Evolutionary conservation across 2,113 vertebrate species (phyloP).

Genomic region (Ptilorrhoa leucosticta): DNA sequence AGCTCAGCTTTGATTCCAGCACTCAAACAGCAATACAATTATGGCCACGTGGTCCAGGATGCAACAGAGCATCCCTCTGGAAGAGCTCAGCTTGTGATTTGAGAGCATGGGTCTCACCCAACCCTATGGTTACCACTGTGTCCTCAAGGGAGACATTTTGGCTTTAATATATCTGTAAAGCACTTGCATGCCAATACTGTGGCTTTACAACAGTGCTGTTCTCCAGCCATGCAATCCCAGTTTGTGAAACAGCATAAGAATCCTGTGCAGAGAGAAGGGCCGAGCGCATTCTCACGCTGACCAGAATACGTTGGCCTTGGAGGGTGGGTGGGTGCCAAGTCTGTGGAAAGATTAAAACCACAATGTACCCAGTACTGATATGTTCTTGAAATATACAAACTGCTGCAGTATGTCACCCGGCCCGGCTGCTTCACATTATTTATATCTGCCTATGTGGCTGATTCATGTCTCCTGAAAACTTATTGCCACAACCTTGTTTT

Average conservation of each 20-base stretch:
- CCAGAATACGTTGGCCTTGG: background rate
- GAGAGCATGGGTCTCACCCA: background rate
- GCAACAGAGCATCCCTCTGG: background rate
- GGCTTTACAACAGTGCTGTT: background rate
- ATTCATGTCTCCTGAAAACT: conserved; percentile 38
- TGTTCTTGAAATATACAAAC: background rate
- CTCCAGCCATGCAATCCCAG: background rate
- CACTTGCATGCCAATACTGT: background rate
- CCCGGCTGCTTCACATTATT: background rate
- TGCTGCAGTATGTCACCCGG: background rate
- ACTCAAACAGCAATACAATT: background rate
- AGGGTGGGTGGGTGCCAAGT: background rate
- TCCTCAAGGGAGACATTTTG: background rate
- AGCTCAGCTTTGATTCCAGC: background rate
- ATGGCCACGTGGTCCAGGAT: background rate
- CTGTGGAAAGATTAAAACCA: background rate
- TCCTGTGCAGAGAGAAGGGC: background rate
- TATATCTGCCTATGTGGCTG: conserved; percentile 15
- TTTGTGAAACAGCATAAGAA: background rate
- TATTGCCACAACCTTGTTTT: conserved; percentile 2
- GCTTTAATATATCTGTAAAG: background rate
- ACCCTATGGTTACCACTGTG: background rate
- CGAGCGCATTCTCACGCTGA: background rate
- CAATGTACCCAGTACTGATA: background rate
- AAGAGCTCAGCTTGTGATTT: background rate